These are phyloP conservation scores for Fundulus diaphanus DNA, from an alignment of 2,797 vertebrate genomes.

Conservation along the genomic window DNA sequence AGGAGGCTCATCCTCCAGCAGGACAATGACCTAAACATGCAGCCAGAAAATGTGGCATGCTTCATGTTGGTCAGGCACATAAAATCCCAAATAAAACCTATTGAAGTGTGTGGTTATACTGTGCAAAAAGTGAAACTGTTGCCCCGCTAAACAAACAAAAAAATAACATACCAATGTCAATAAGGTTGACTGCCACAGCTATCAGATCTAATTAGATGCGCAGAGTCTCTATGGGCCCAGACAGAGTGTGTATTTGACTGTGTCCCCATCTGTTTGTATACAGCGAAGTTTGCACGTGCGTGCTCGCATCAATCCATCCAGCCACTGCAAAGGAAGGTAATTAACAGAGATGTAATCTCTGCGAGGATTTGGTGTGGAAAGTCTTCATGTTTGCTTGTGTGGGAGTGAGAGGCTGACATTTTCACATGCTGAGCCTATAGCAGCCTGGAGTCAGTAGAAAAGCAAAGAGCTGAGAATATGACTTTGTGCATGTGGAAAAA, in stretches of 20 bases:
- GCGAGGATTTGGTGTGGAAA: conserved; percentile 52
- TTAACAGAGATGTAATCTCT: conserved; percentile 75
- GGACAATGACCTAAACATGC: neutral
- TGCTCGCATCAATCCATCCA: conserved; percentile 62
- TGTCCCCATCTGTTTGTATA: conserved; percentile 9
- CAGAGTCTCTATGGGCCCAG: conserved; percentile 55
- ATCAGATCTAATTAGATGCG: conserved; percentile 69
- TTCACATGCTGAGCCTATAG: conserved; percentile 55
- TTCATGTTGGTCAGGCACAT: neutral
- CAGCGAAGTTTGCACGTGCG: neutral
- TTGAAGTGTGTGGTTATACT: neutral
- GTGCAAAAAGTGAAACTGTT: neutral
- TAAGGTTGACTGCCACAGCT: conserved; percentile 63
- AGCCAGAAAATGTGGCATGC: neutral
- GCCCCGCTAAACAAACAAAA: conserved; percentile 50
- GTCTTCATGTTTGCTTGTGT: conserved; percentile 37
- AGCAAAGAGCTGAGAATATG: conserved; percentile 32
- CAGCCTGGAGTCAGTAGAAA: neutral
- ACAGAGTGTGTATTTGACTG: conserved; percentile 23
- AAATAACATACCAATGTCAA: conserved; percentile 58
- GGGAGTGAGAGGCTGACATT: conserved; percentile 49
- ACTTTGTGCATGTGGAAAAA: conserved; percentile 10
- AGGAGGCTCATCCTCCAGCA: neutral
- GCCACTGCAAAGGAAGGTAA: conserved; percentile 71
- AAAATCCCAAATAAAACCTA: neutral